Evolutionary conservation across 2,797 vertebrate genomes (phyloP).

Genomic region (Delichon dasypus): DNA sequence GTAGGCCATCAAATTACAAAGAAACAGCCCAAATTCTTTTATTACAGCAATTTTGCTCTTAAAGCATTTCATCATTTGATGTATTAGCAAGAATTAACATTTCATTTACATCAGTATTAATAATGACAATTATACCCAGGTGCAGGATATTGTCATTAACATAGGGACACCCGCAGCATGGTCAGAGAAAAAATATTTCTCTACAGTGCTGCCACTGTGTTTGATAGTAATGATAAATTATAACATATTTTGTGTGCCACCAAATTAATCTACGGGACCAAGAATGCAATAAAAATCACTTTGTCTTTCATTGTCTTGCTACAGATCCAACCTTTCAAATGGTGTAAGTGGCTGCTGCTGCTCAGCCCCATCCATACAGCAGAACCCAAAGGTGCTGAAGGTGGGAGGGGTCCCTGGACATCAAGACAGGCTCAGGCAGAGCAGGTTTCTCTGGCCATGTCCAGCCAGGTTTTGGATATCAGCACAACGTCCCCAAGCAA

Average conservation of each 20-base stretch:
- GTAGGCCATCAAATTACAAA: constrained; percentile 79
- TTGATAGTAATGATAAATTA: neutral
- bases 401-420: neutral
- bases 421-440: neutral
- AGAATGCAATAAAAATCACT: neutral
- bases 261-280: neutral
- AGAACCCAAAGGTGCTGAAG: neutral
- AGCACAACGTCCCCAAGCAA: neutral
- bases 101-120: constrained; percentile 59
- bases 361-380: neutral
- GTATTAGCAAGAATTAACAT: constrained; percentile 71
- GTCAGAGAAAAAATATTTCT: neutral
- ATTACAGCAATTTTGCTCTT: constrained; percentile 67
- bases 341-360: neutral
- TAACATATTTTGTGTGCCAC: neutral
- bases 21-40: constrained; percentile 72
- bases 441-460: neutral
- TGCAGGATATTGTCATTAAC: constrained; percentile 3
- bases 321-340: neutral
- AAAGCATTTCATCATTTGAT: constrained; percentile 69
- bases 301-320: neutral
- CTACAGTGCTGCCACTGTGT: neutral
- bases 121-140: constrained; percentile 15
- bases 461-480: neutral
- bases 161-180: neutral